Percentiles rank a stretch among this genome's conserved stretches.
Evolutionary conservation across 2,888 invertebrate species (phyloP).

Genomic region (Pseudococcus jackbeardsleyi): DNA sequence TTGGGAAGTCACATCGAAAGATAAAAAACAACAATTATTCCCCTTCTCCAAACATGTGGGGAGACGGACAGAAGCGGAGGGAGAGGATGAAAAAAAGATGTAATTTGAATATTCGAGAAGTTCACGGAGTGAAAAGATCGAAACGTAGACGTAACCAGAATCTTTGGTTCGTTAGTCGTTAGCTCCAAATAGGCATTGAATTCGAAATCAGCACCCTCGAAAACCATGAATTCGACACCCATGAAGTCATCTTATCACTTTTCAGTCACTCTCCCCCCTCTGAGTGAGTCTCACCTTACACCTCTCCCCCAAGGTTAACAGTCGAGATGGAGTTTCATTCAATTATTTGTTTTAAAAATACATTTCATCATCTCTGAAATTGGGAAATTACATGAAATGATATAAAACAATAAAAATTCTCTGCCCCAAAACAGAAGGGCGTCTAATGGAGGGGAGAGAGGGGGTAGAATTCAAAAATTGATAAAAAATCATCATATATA

Average conservation of each 20-base stretch:
- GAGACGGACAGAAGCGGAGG: no score
- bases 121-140: not conserved
- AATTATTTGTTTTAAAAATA: no score
- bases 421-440: no score
- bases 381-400: no score
- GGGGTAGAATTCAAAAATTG: not conserved
- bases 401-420: no score
- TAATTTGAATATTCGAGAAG: no score
- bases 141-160: not conserved
- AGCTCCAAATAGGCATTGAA: not conserved
- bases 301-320: not conserved
- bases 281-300: not conserved
- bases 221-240: not conserved
- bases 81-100: no score
- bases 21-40: no score
- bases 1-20: no score
- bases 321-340: no score
- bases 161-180: not conserved
- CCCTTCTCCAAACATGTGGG: no score
- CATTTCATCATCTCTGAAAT: no score
- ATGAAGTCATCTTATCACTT: not conserved
- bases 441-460: not conserved
- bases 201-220: not conserved
- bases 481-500: slow-evolving; percentile 2
- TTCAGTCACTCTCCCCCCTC: not conserved